A percentile compares a stretch with the other conserved stretches of the same genome.
phyloP scores from a whole-genome alignment of 2,888 invertebrate species.

The Drosophila austrosaltans region DNA sequence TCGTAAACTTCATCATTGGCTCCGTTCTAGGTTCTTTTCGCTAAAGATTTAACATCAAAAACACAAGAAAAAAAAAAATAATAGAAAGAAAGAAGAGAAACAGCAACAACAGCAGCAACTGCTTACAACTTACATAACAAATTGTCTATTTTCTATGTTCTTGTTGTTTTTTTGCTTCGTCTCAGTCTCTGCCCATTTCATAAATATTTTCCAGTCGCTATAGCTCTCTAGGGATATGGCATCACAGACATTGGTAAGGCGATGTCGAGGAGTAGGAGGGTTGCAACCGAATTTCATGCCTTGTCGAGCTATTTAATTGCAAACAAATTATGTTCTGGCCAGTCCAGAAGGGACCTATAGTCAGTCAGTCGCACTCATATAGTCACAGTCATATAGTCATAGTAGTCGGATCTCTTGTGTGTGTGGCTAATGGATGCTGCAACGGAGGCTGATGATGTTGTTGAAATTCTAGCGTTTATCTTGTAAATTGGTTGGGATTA shows the following conservation, averaged over 20 bases:
- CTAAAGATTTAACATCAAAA: constrained; percentile 40
- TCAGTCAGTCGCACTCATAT: background rate
- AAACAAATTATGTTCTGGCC: constrained; percentile 77
- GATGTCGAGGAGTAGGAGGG: constrained; percentile 56
- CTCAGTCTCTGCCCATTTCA: constrained; percentile 74
- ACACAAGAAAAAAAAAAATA: constrained; percentile 14
- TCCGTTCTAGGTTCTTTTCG: constrained; percentile 44
- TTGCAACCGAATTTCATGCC: constrained; percentile 77
- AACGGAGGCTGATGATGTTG: constrained; percentile 68
- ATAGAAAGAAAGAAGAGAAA: constrained; percentile 18
- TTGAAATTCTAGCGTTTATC: constrained; percentile 75
- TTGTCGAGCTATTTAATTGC: constrained; percentile 79
- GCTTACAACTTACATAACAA: constrained; percentile 66
- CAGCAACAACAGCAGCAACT: constrained; percentile 28
- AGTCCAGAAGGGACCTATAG: constrained; percentile 29
- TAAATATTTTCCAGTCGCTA: constrained; percentile 64
- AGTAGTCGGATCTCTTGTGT: constrained; percentile 28
- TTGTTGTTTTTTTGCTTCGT: constrained; percentile 45
- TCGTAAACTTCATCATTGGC: constrained; percentile 80
- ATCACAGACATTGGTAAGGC: constrained; percentile 13
- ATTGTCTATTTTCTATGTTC: constrained; percentile 40
- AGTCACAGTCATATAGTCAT: background rate
- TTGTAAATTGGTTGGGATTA: constrained; percentile 77
- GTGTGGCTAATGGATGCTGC: constrained; percentile 64
- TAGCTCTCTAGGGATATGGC: constrained; percentile 60